Conservation (phyloP, 2,888 invertebrate species). For the Phyto melanocephala region DNA sequence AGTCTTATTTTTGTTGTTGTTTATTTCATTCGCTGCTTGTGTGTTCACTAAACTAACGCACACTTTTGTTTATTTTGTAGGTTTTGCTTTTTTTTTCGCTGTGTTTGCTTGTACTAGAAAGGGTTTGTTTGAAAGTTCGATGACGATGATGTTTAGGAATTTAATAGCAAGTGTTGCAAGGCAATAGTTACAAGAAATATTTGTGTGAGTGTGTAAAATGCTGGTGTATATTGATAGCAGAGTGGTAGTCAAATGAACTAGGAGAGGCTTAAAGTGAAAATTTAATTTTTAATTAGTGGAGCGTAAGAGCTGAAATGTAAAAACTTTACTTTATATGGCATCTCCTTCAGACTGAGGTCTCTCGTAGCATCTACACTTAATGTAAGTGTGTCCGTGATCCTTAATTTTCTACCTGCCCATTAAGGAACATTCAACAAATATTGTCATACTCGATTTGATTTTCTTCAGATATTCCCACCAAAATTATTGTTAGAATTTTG, state of each 20-base stretch:
- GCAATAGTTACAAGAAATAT: constrained; percentile 2
- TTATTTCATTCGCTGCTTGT: background rate
- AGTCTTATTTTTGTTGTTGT: background rate
- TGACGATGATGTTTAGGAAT: constrained; percentile 36
- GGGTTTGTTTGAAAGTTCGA: constrained; percentile 5
- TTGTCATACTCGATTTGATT: no score
- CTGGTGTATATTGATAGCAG: background rate
- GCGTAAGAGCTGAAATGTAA: no score
- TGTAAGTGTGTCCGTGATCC: no score
- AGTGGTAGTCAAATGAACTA: background rate
- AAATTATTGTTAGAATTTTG: no score
- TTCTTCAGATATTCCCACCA: no score
- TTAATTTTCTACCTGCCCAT: no score
- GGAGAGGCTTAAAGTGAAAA: no score
- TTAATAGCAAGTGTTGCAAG: constrained; percentile 51
- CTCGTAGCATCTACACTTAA: no score
- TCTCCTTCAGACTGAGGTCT: no score
- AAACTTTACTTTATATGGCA: no score
- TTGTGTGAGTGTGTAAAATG: background rate
- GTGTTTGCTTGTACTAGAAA: background rate
- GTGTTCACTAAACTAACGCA: background rate
- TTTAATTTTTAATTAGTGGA: no score
- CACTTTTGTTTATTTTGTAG: background rate
- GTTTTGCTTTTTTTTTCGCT: background rate
- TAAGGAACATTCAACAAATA: no score